phyloP scores from a whole-genome alignment of 2,888 invertebrate species.

The Polydesmus complanatus region DNA sequence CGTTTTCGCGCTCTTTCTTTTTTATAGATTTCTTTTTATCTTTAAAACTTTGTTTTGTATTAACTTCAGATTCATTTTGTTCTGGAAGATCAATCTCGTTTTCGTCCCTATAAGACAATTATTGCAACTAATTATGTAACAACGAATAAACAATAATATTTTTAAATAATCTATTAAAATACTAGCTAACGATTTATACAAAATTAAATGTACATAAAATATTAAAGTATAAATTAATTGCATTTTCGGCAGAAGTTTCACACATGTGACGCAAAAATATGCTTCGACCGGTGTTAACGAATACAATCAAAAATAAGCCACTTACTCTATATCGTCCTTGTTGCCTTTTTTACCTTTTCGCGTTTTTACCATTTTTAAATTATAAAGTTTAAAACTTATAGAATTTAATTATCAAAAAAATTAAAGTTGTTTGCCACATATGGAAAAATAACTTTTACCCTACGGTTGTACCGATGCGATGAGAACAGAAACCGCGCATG shows the following conservation, averaged over 20 bases:
- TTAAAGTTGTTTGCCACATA: neutral
- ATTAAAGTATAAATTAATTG: neutral
- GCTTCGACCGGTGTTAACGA: too few species aligned
- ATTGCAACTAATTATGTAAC: too few species aligned
- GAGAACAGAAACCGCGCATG: too few species aligned
- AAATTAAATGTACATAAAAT: neutral
- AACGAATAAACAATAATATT: too few species aligned
- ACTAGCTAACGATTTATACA: neutral
- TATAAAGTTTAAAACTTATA: neutral
- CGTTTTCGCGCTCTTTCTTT: neutral
- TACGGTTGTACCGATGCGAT: too few species aligned
- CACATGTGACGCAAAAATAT: too few species aligned
- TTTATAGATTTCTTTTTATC: constrained; percentile 16
- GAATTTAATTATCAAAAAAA: neutral
- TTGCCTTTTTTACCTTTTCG: constrained; percentile 4
- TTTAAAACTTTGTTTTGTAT: constrained; percentile 14
- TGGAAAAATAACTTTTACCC: too few species aligned
- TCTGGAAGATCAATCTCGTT: too few species aligned
- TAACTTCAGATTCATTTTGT: too few species aligned
- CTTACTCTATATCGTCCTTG: neutral
- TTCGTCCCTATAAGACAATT: too few species aligned
- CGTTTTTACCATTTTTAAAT: constrained; percentile 1
- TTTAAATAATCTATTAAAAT: too few species aligned
- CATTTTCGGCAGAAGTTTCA: too few species aligned
- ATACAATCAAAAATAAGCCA: neutral